Base-by-base conservation (phyloP, 2,888 invertebrate species). In the Apotomis capreana region DNA sequence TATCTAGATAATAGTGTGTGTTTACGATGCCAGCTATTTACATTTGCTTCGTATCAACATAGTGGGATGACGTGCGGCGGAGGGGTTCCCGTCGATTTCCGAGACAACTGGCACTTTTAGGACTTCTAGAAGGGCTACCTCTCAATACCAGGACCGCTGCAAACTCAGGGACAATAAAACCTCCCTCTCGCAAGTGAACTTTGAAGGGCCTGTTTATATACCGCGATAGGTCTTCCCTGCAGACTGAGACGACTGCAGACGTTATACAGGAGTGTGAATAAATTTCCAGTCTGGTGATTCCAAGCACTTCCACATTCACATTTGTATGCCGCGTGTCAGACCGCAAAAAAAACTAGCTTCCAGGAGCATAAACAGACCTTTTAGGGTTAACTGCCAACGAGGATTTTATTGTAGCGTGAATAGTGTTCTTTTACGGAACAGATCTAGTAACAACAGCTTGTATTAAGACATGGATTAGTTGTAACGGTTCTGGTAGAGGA, bases 11-110 rank as follows among this genome's bases (percentile, higher is more conserved):
- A 9, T 10, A 58, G 13, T 55, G 5, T 37, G 46, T 60, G 60
- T 68, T 68, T 46, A 40, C 4, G 4, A 37, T 55, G 54, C 10
- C 15, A 59, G 63, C 65, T 70, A 70, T 64, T 52, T 67, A 67
- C 65, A 67, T 36, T 37, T n/a, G 70, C n/a, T 49, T 55, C 12
- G n/a, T 37, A 37, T 40, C 36, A 51, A 51, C 46, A 44, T 46
- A 26, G 55, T 65, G 65, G 15, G 49, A 46, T 26, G 40, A 55
- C 57, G 65, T 69, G 63, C 69, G 69, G 69, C 59, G 69, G 68
- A 13, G 36, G 61, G 63, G 59, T 26, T 37, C 10, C 15, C n/a
- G 10, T n/a, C 63, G 9, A 8, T 49, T 9, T 49, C 49, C 49
- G 49, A 49, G 49, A 49, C 49, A 49, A 9, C 49, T 49, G 49